Percentiles rank a stretch among this genome's conserved stretches.
Conservation (phyloP, 2,888 invertebrate species). For the Drosophila tripunctata region DNA sequence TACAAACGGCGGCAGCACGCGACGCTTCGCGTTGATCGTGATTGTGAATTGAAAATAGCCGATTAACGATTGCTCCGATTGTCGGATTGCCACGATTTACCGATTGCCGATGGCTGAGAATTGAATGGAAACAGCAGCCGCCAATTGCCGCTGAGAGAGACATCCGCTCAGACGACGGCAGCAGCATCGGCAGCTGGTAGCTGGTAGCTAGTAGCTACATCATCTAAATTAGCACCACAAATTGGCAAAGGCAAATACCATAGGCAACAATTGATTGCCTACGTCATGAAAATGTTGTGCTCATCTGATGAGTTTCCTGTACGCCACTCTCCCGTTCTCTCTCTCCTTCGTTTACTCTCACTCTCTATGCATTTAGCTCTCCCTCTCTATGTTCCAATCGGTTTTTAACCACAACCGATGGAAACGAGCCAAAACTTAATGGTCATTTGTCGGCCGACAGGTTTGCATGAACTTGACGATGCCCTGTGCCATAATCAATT, state of each 20-base stretch:
- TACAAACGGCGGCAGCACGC: conserved; percentile 14
- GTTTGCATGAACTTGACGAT: conserved; percentile 51
- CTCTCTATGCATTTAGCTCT: not conserved
- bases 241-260: not conserved
- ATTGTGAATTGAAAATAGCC: conserved; percentile 28
- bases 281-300: conserved; percentile 43
- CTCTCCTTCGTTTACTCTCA: not conserved
- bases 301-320: conserved; percentile 32
- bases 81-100: conserved; percentile 23
- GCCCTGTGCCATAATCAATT: conserved; percentile 38
- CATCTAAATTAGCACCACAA: not conserved
- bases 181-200: too few relatives aligned
- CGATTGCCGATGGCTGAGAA: conserved; percentile 24
- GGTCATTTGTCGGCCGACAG: conserved; percentile 44
- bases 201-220: too few relatives aligned
- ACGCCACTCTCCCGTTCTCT: not conserved
- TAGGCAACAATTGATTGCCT: conserved; percentile 35
- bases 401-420: not conserved
- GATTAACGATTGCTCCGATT: conserved; percentile 17
- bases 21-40: conserved; percentile 27
- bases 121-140: conserved; percentile 45
- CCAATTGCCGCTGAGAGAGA: conserved; percentile 40
- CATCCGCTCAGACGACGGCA: conserved; percentile 24
- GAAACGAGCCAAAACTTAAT: conserved; percentile 42
- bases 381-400: not conserved